Conservation (phyloP, 2,797 vertebrate genomes). For the Borostomias antarcticus region DNA sequence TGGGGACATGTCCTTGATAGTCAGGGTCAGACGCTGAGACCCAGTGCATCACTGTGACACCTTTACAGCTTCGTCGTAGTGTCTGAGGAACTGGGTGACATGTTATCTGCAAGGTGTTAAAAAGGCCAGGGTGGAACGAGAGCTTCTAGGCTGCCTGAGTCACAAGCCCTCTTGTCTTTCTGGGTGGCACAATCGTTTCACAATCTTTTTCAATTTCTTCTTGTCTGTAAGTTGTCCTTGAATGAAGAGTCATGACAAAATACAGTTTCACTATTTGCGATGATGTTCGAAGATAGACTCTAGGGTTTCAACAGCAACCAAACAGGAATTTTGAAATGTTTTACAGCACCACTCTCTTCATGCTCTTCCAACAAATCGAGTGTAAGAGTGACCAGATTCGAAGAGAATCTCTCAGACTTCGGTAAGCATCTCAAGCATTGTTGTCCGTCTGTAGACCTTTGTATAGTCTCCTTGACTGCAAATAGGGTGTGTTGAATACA, state of each 20-base stretch:
- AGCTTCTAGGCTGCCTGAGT: conserved; percentile 3
- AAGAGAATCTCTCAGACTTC: neutral
- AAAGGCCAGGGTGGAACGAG: conserved; percentile 12
- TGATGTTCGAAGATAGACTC: too few relatives aligned
- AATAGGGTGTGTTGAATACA: neutral
- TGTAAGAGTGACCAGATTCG: too few relatives aligned
- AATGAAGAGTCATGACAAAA: neutral
- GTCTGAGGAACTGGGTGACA: neutral
- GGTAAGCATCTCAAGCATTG: neutral
- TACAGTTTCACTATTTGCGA: too few relatives aligned
- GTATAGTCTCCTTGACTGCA: neutral
- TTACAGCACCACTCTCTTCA: too few relatives aligned
- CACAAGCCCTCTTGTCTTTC: neutral
- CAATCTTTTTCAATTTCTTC: neutral
- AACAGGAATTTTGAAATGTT: too few relatives aligned
- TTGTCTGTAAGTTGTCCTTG: neutral
- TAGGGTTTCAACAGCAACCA: too few relatives aligned
- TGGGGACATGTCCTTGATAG: neutral
- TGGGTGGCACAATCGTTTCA: neutral
- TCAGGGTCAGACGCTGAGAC: conserved; percentile 1
- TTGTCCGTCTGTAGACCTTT: neutral
- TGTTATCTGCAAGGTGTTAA: conserved; percentile 1
- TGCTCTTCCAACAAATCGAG: too few relatives aligned
- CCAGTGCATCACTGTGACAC: conserved; percentile 6
- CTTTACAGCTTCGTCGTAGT: neutral